A percentile compares a stretch with the other conserved stretches of the same genome.
Conservation (phyloP, 1,140 invertebrate genomes). For the Tetranychus urticae region DNA sequence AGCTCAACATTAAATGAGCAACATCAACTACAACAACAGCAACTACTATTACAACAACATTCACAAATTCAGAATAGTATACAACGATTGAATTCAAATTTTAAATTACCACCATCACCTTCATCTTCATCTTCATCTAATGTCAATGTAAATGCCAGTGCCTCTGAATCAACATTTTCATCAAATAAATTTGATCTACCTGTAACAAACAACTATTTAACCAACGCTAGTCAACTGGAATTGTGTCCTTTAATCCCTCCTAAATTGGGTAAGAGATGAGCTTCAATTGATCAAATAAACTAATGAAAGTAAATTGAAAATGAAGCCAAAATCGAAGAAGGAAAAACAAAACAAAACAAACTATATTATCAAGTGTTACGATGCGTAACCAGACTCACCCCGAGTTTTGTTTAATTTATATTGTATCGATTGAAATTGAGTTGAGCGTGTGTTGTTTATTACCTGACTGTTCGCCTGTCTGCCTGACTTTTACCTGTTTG, state of each 20-base stretch:
- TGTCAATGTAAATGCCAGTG: not conserved
- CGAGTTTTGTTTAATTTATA: too few relatives aligned
- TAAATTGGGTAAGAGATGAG: not conserved
- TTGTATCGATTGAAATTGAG: too few relatives aligned
- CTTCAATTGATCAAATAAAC: not conserved
- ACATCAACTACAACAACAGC: not conserved
- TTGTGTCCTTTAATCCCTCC: not conserved
- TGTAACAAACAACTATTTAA: too few relatives aligned
- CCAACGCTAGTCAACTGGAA: not conserved
- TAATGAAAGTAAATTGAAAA: too few relatives aligned
- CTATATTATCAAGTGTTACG: too few relatives aligned
- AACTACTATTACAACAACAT: not conserved
- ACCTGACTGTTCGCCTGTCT: too few relatives aligned
- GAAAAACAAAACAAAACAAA: too few relatives aligned
- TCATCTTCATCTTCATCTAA: not conserved
- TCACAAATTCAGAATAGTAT: not conserved
- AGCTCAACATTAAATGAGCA: not conserved
- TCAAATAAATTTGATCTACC: too few relatives aligned
- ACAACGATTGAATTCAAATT: not conserved
- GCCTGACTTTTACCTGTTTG: too few relatives aligned
- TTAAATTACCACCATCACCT: not conserved
- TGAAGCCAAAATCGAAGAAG: too few relatives aligned
- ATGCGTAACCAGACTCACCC: too few relatives aligned
- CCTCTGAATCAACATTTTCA: not conserved
- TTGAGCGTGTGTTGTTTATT: too few relatives aligned